Conservation (phyloP, 2,888 invertebrate genomes). For the Chrysolina haemoptera region DNA sequence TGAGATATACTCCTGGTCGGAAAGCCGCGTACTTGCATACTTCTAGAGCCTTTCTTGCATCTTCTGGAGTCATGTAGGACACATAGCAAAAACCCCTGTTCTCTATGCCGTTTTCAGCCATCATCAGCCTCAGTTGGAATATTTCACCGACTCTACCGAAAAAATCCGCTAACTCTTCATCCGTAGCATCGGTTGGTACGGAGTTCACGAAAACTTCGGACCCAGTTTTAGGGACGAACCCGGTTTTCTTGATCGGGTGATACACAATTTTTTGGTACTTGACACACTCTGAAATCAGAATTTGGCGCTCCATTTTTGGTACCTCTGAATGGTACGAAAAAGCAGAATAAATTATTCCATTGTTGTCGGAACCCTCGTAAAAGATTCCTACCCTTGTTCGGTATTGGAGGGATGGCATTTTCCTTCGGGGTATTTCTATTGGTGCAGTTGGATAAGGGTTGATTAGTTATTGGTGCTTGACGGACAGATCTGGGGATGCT, state of each 20-base stretch:
- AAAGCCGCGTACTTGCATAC: constrained; percentile 36
- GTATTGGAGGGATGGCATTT: not conserved
- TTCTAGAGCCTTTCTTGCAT: constrained; percentile 71
- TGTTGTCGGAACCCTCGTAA: not conserved
- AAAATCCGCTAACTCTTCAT: constrained; percentile 81
- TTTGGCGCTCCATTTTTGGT: not conserved
- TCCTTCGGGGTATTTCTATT: not conserved
- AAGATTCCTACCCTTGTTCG: not conserved
- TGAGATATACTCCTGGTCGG: constrained; percentile 71
- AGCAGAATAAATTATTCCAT: not conserved
- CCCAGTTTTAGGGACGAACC: constrained; percentile 75
- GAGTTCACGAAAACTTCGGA: constrained; percentile 84
- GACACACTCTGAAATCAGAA: constrained; percentile 14
- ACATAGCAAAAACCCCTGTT: constrained; percentile 74
- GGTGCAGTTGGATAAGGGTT: not conserved
- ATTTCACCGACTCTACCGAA: constrained; percentile 78
- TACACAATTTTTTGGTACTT: constrained; percentile 77
- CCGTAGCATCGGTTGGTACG: constrained; percentile 81
- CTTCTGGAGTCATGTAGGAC: constrained; percentile 72
- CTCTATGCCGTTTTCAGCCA: constrained; percentile 71
- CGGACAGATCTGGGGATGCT: not conserved
- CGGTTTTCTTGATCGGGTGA: constrained; percentile 74
- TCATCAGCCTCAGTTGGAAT: constrained; percentile 84
- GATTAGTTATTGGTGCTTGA: not conserved
- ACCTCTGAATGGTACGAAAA: not conserved